phyloP scores from a whole-genome alignment of 2,113 vertebrate genomes.

The Spheniscus mendiculus region DNA sequence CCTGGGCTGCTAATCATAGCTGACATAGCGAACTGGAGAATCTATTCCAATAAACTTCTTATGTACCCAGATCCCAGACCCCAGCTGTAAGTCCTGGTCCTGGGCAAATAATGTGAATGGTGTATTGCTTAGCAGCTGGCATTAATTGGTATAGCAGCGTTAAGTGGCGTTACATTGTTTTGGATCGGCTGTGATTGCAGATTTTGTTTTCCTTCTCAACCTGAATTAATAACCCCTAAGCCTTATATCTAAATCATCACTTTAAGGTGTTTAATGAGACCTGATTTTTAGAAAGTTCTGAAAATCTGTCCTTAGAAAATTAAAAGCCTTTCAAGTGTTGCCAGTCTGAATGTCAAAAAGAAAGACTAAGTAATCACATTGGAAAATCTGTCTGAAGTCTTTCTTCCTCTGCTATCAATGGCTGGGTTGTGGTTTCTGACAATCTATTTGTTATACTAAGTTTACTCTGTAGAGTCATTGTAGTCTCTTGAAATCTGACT shows the following conservation, averaged over 20 bases:
- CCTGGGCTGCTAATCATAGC: neutral
- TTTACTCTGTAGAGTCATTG: neutral
- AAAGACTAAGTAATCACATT: neutral
- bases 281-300: neutral
- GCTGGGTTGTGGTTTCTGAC: neutral
- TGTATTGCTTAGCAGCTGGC: neutral
- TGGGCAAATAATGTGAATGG: neutral
- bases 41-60: neutral
- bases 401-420: neutral
- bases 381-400: neutral
- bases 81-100: neutral
- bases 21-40: neutral
- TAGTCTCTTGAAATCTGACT: neutral
- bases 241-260: neutral
- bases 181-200: neutral
- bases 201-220: neutral
- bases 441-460: neutral
- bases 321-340: neutral
- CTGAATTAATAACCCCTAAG: neutral
- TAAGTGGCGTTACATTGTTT: neutral
- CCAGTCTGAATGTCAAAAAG: neutral
- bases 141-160: accelerated
- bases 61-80: neutral
- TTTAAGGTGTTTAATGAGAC: neutral
- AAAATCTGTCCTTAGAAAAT: neutral